Evolutionary conservation across 2,797 vertebrate species (phyloP).

Genomic region (Cyclopterus lumpus): DNA sequence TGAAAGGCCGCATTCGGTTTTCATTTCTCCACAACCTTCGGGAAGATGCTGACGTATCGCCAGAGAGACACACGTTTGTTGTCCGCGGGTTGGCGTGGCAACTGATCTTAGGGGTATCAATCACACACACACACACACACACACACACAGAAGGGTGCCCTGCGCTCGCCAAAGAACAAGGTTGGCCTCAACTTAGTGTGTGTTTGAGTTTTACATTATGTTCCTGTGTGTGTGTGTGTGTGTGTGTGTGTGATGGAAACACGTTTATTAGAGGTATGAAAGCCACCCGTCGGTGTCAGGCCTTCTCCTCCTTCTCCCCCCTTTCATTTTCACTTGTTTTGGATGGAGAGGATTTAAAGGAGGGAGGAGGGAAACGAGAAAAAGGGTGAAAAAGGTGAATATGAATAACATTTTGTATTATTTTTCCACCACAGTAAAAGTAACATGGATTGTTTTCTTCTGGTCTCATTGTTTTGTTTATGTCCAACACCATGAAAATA

Average conservation of each 20-base stretch:
- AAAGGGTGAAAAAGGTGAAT: too few relatives aligned
- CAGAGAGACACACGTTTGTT: conserved; percentile 49
- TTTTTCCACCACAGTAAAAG: too few relatives aligned
- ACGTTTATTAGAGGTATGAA: conserved; percentile 51
- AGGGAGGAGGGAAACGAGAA: too few relatives aligned
- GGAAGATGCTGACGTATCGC: conserved; percentile 1
- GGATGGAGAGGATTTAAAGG: neutral
- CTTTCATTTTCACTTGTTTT: conserved; percentile 26
- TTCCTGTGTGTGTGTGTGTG: conserved; percentile 27
- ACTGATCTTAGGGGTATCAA: conserved; percentile 33
- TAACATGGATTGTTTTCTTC: too few relatives aligned
- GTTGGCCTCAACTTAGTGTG: conserved; percentile 24
- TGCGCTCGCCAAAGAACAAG: conserved; percentile 50
- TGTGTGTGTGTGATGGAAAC: conserved; percentile 39
- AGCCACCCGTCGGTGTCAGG: conserved; percentile 46
- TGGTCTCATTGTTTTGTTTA: too few relatives aligned
- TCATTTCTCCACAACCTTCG: too few relatives aligned
- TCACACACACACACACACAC: conserved; percentile 31
- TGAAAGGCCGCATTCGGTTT: conserved; percentile 24
- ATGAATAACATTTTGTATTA: too few relatives aligned
- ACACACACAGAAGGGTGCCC: conserved; percentile 8
- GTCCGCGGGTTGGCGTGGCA: conserved; percentile 12
- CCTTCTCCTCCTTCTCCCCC: neutral
- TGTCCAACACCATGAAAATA: too few relatives aligned
- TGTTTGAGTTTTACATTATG: conserved; percentile 49